Evolutionary conservation across 2,888 invertebrate genomes (phyloP), one percentile per base, ranked within the genome.

Genomic region (Stenodema calcarata): DNA sequence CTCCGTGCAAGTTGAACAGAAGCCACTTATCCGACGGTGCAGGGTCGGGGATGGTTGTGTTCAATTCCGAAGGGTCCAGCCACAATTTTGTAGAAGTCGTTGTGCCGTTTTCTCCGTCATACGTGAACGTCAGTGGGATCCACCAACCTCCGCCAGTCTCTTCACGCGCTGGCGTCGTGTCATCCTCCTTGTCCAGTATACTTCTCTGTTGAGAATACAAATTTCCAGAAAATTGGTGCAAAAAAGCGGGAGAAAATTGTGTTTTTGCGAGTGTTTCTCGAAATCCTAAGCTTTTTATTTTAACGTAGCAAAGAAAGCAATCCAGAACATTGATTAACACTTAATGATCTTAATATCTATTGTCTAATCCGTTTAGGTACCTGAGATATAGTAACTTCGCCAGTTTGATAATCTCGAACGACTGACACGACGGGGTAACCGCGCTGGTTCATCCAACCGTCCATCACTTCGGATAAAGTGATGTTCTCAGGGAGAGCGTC

Each of bases 51-150:
- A 88, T 78, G 9, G 88, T 88, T 1, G 83, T 86, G 54, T 83
- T 70, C 1, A 30, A 12, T 30, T 83, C 75, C 12, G 62, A 50
- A 9, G 88, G 88, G 27, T 87, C 82, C 14, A 89, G 76, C 89
- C 89, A 89, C 41, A 88, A 76, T 44, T 44, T 87, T 18, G 88
- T 87, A 18, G 47, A 23, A 28, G 88, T 70, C 14, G 86, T 73
- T 41, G 87, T 86, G 70, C 87, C 80, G 44, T 83, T 87, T 78
- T 89, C 88, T 27, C 82, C 80, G 14, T 87, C 79, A 54, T 87
- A 86, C 7, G 88, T 88, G 41, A 83, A 89, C 1, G 88, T 87
- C 7, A 89, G n/a, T 0, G 89, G 89, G 41, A 89, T 87, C 88
- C 88, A 89, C 89, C 89, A 89, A 1, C 86, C 86, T 23, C 62